phyloP scores from a whole-genome alignment of 2,797 vertebrate species.

The Danio tinwini region DNA sequence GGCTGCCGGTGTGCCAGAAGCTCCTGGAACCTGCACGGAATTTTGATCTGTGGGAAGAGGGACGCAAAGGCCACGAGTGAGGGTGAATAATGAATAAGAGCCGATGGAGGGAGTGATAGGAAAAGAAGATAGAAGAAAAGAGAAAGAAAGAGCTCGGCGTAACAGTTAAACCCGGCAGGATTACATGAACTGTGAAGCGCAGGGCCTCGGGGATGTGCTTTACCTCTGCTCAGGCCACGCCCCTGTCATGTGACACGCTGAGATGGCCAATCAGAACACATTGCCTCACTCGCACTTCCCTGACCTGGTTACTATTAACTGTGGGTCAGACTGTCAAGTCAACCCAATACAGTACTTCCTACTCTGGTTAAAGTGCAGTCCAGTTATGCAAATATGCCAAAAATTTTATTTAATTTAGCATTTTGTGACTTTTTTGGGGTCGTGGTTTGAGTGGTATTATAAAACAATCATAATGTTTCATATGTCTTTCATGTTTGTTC shows the following conservation, averaged over 20 bases:
- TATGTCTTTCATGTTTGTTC: no score
- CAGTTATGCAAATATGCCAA: no score
- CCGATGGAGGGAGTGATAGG: slow-evolving; percentile 29
- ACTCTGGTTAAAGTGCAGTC: no score
- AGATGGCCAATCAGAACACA: slow-evolving; percentile 49
- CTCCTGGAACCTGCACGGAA: slow-evolving; percentile 68
- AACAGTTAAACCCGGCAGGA: slow-evolving; percentile 56
- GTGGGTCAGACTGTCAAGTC: neutral
- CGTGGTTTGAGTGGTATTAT: no score
- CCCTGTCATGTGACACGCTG: slow-evolving; percentile 79
- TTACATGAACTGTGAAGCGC: slow-evolving; percentile 66
- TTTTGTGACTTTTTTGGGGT: no score
- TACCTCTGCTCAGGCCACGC: slow-evolving; percentile 67
- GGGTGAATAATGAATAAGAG: slow-evolving; percentile 78
- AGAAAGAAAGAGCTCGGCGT: slow-evolving; percentile 29
- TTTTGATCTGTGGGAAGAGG: slow-evolving; percentile 70
- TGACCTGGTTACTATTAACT: neutral
- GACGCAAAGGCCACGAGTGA: slow-evolving; percentile 71
- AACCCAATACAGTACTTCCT: neutral
- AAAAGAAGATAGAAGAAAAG: slow-evolving; percentile 24
- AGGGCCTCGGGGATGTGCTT: slow-evolving; percentile 65
- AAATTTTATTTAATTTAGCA: no score
- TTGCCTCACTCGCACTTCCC: no score
- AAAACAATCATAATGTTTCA: no score
- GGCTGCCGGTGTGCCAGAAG: slow-evolving; percentile 65